Conservation (phyloP, 1,140 invertebrate genomes). For the Oryzaephilus surinamensis region DNA sequence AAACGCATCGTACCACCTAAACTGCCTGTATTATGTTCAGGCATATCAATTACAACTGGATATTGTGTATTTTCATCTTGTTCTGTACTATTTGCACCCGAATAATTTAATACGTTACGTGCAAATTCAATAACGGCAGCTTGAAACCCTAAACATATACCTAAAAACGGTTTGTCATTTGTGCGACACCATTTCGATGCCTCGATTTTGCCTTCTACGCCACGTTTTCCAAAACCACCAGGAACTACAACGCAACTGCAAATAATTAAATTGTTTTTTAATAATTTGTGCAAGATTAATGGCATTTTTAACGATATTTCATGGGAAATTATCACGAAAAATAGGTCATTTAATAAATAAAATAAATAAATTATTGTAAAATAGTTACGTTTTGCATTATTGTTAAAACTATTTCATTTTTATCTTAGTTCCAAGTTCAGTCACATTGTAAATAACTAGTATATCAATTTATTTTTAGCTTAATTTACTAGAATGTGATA, state of each 20-base stretch:
- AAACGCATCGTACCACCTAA: slow-evolving; percentile 98
- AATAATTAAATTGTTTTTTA: slow-evolving; percentile 28
- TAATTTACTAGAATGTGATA: too few relatives aligned
- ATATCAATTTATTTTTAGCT: too few relatives aligned
- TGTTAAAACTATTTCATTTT: too few relatives aligned
- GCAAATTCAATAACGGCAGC: slow-evolving; percentile 95
- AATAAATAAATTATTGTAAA: not conserved
- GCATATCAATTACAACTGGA: slow-evolving; percentile 96
- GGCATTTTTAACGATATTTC: too few relatives aligned
- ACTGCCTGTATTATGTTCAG: slow-evolving; percentile 86
- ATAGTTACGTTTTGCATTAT: too few relatives aligned
- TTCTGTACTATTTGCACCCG: slow-evolving; percentile 82
- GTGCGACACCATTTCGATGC: slow-evolving; percentile 88
- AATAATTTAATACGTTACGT: slow-evolving; percentile 69
- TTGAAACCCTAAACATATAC: slow-evolving; percentile 95
- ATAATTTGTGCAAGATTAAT: too few relatives aligned
- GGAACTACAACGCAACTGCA: slow-evolving; percentile 88
- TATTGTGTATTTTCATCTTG: slow-evolving; percentile 60
- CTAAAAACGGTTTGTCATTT: slow-evolving; percentile 84
- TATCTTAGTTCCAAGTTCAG: too few relatives aligned
- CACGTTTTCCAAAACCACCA: slow-evolving; percentile 80
- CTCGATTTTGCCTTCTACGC: slow-evolving; percentile 92
- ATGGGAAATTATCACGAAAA: too few relatives aligned
- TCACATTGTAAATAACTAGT: slow-evolving; percentile 1
- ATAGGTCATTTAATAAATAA: slow-evolving; percentile 6